Evolutionary conservation across 2,113 vertebrate species (phyloP).

Genomic region (Bostrychus sinensis): DNA sequence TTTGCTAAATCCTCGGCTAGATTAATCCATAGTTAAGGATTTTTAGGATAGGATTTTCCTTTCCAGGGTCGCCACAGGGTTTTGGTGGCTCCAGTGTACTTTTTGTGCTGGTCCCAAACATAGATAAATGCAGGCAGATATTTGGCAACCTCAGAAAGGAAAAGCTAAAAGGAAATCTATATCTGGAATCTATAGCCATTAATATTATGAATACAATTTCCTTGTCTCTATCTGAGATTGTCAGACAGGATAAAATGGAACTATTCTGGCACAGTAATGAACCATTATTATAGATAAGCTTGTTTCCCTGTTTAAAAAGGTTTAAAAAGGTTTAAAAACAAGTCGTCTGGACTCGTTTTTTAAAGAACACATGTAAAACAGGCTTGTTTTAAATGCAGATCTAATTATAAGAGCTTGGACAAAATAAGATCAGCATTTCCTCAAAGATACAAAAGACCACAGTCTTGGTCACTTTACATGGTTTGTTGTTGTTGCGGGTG

Average conservation of each 20-base stretch:
- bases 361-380: constrained; percentile 61
- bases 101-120: neutral
- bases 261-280: constrained; percentile 29
- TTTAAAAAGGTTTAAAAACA: no score
- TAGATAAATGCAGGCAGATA: neutral
- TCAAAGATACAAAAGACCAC: constrained; percentile 43
- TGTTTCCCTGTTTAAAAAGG: constrained; percentile 51
- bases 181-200: no score
- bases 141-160: neutral
- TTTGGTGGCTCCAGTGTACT: no score
- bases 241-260: constrained; percentile 20
- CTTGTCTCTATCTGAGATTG: constrained; percentile 33
- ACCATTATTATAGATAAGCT: constrained; percentile 58
- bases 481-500: constrained; percentile 34
- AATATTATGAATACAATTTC: neutral
- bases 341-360: no score
- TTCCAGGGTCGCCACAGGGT: no score
- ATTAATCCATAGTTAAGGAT: no score
- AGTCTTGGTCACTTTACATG: constrained; percentile 47
- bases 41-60: no score
- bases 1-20: no score
- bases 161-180: neutral
- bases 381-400: constrained; percentile 59
- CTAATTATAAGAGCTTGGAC: constrained; percentile 61
- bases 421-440: constrained; percentile 61